Conservation (phyloP, 2,888 invertebrate genomes). For the Epiperipatus broadwayi region DNA sequence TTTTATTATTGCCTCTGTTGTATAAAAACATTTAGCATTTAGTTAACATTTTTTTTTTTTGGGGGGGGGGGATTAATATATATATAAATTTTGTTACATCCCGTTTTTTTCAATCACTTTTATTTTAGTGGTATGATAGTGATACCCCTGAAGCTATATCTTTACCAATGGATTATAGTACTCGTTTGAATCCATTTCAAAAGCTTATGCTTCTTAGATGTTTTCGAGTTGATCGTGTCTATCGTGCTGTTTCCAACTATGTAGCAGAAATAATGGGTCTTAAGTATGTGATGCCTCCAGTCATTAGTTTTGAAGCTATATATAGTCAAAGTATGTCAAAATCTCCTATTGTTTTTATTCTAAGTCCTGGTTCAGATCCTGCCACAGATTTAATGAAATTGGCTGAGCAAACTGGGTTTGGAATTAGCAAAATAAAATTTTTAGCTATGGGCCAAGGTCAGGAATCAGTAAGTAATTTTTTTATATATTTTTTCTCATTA, state of each 20-base stretch:
- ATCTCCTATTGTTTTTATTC: constrained; percentile 33
- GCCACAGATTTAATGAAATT: constrained; percentile 30
- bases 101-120: too few species aligned
- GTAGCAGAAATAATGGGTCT: constrained; percentile 65
- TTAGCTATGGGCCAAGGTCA: constrained; percentile 33
- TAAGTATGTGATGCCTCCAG: constrained; percentile 69
- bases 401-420: constrained; percentile 30
- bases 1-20: too few species aligned
- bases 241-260: constrained; percentile 61
- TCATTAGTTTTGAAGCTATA: constrained; percentile 59
- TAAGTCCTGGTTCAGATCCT: constrained; percentile 32
- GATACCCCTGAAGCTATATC: constrained; percentile 54
- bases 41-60: too few species aligned
- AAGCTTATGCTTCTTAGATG: constrained; percentile 64
- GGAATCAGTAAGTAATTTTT: too few species aligned
- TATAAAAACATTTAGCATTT: too few species aligned
- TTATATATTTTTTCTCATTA: too few species aligned
- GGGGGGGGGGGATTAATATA: too few species aligned
- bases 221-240: constrained; percentile 71
- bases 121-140: constrained; percentile 55
- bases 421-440: constrained; percentile 29
- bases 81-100: neutral
- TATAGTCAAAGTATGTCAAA: constrained; percentile 61
- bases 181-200: constrained; percentile 41
- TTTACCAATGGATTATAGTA: constrained; percentile 51